phyloP scores from a whole-genome alignment of 2,113 vertebrate species.

The Tretioscincus oriximinensis region DNA sequence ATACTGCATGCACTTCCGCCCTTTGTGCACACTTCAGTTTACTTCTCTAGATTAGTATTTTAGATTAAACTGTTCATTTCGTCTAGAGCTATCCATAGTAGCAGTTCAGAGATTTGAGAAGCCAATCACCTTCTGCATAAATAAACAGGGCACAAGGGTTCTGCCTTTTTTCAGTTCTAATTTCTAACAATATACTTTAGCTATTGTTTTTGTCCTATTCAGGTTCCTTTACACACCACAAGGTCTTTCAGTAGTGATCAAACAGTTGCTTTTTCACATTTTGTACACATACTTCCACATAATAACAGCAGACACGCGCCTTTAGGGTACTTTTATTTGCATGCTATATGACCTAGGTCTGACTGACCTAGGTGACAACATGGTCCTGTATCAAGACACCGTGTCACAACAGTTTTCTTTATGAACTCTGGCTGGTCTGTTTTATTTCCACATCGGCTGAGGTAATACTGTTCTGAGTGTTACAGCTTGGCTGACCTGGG shows the following conservation, averaged over 20 bases:
- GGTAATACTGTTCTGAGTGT: conserved; percentile 17
- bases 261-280: background rate
- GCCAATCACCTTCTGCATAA: too few species aligned
- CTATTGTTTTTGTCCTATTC: too few species aligned
- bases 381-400: background rate
- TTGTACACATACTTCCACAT: background rate
- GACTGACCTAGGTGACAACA: conserved; percentile 4
- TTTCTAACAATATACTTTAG: background rate
- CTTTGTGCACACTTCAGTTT: too few species aligned
- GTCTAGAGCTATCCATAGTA: too few species aligned
- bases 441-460: conserved; percentile 31
- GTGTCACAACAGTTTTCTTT: background rate
- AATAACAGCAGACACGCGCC: background rate
- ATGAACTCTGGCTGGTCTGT: conserved; percentile 24
- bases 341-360: background rate
- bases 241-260: too few species aligned
- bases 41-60: too few species aligned
- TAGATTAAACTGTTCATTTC: too few species aligned
- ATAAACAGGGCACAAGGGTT: too few species aligned
- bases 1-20: too few species aligned
- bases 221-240: background rate
- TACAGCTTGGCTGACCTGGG: conserved; percentile 20
- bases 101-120: too few species aligned
- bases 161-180: background rate
- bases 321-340: background rate